Evolutionary conservation across 2,797 vertebrate species (phyloP).

Genomic region (Spinibarbus caldwelli): DNA sequence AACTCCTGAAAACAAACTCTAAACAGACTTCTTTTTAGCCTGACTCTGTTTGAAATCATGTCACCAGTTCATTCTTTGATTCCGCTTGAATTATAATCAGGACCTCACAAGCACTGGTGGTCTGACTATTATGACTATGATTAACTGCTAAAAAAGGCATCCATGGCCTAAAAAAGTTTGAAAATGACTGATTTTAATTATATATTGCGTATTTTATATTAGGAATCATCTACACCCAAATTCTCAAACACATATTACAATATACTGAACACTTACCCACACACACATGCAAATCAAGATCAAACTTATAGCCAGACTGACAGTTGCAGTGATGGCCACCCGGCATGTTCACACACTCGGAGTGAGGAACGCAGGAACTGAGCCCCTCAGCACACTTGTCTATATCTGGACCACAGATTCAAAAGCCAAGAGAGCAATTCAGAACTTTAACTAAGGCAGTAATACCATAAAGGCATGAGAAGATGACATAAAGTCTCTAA

Average conservation of each 20-base stretch:
- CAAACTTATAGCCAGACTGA: constrained; percentile 63
- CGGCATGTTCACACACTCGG: constrained; percentile 70
- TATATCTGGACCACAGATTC: constrained; percentile 64
- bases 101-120: constrained; percentile 1
- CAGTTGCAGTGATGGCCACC: constrained; percentile 77
- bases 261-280: constrained; percentile 61
- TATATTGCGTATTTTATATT: background rate
- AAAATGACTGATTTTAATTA: background rate
- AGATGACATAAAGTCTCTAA: background rate
- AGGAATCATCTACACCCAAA: background rate
- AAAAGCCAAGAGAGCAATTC: constrained; percentile 5
- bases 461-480: background rate
- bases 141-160: background rate
- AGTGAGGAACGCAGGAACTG: constrained; percentile 72
- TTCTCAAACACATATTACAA: background rate
- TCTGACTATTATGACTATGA: background rate
- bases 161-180: background rate
- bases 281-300: constrained; percentile 66
- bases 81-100: background rate
- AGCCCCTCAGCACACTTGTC: constrained; percentile 70
- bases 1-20: too few relatives aligned
- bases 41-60: background rate
- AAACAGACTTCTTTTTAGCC: background rate
- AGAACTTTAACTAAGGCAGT: background rate
- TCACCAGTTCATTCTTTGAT: background rate